Conservation (phyloP, 2,113 vertebrate genomes). For the Orthonyx spaldingii region DNA sequence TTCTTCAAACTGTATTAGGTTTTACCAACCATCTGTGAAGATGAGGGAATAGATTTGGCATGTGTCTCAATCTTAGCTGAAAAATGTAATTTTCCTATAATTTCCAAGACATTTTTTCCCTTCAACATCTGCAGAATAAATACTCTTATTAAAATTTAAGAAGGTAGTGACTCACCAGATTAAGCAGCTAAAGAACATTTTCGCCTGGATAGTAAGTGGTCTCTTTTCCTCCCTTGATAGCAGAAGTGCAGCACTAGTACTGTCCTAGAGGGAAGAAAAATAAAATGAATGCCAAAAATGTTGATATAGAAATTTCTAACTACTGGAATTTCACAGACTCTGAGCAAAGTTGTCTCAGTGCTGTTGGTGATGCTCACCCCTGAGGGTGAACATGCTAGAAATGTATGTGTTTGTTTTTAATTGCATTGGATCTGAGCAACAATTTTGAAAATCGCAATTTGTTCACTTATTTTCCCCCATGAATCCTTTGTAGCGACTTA, state of each 20-base stretch:
- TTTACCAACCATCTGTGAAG: slow-evolving; percentile 44
- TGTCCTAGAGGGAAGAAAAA: neutral
- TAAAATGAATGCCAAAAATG: neutral
- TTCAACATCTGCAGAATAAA: slow-evolving; percentile 4
- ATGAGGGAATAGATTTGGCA: slow-evolving; percentile 21
- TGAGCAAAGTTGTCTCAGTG: neutral
- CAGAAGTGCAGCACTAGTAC: neutral
- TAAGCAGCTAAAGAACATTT: slow-evolving; percentile 13
- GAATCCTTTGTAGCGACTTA: neutral
- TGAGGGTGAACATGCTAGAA: neutral
- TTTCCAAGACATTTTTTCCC: neutral
- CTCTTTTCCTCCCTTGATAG: neutral
- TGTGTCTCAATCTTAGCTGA: neutral
- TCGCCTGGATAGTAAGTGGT: neutral
- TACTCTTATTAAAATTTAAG: slow-evolving; percentile 19
- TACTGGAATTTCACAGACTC: neutral
- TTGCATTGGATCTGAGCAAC: neutral
- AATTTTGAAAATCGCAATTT: neutral
- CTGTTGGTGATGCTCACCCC: neutral
- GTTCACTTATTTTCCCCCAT: neutral
- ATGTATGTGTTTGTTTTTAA: neutral
- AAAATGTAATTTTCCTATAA: slow-evolving; percentile 14
- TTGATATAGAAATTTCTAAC: neutral
- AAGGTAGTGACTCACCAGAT: slow-evolving; percentile 25
- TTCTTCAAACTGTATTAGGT: neutral